Conservation (phyloP, 2,888 invertebrate genomes). For the Macaria notata region DNA sequence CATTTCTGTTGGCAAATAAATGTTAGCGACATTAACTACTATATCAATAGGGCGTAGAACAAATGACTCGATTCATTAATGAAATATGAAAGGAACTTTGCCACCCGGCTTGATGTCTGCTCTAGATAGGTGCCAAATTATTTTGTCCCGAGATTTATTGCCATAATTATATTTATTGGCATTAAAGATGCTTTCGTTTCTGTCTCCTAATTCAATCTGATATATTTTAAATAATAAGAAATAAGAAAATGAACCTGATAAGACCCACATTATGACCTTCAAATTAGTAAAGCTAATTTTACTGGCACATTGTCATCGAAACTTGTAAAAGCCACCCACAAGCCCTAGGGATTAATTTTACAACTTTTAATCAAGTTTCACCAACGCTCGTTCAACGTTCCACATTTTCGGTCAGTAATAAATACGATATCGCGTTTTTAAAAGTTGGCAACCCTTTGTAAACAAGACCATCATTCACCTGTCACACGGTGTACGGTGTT, state of each 20-base stretch:
- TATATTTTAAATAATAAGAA: no score
- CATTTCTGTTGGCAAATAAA: constrained; percentile 2
- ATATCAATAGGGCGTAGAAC: no score
- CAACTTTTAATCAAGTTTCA: constrained; percentile 22
- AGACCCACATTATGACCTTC: no score
- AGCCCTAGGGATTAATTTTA: constrained; percentile 15
- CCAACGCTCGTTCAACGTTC: constrained; percentile 3
- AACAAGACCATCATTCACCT: constrained; percentile 23
- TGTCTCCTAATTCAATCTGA: no score
- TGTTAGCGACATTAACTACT: background rate
- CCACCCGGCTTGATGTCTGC: background rate
- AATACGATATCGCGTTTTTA: constrained; percentile 12
- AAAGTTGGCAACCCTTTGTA: constrained; percentile 26
- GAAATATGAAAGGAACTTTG: constrained; percentile 6
- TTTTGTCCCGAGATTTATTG: background rate
- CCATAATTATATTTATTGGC: background rate
- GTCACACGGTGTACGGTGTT: constrained; percentile 8
- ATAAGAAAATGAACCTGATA: no score
- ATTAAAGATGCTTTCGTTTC: no score
- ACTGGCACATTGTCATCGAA: background rate
- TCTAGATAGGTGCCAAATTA: background rate
- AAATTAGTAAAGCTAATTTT: no score
- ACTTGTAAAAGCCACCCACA: constrained; percentile 2
- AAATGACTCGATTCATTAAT: constrained; percentile 3
- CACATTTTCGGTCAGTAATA: constrained; percentile 13